A percentile compares a stretch with the other conserved stretches of the same genome.
Conservation (phyloP, 2,888 invertebrate genomes). For the Tenthredo scrophulariae region DNA sequence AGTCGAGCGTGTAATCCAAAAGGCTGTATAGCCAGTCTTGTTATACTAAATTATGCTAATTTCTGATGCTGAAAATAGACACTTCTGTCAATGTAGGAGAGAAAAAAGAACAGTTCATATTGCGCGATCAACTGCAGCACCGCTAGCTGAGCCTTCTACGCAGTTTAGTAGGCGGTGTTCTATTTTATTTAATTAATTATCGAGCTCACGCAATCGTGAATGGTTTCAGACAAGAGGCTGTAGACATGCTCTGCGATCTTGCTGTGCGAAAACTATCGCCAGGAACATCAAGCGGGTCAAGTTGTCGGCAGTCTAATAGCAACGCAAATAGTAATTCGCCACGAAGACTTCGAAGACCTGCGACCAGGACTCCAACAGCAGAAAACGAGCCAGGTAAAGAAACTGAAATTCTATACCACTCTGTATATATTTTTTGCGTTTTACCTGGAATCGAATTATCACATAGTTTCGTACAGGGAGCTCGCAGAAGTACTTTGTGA, state of each 20-base stretch:
- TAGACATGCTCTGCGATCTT: constrained; percentile 91
- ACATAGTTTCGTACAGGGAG: constrained; percentile 18
- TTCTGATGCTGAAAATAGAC: constrained; percentile 26
- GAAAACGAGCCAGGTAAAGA: constrained; percentile 71
- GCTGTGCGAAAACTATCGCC: constrained; percentile 88
- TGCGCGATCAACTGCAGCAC: constrained; percentile 2
- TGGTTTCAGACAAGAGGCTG: constrained; percentile 86
- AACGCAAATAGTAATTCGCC: constrained; percentile 83
- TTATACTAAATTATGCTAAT: constrained; percentile 36
- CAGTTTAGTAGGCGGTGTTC: constrained; percentile 39
- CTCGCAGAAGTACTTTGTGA: constrained; percentile 55
- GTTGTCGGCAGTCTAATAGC: constrained; percentile 76
- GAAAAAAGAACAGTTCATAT: background rate
- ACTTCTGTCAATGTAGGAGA: background rate
- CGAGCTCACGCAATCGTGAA: constrained; percentile 18
- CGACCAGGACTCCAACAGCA: constrained; percentile 79
- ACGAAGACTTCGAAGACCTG: constrained; percentile 81
- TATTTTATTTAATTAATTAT: constrained; percentile 35
- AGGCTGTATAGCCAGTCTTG: constrained; percentile 18
- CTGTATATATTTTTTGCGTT: background rate
- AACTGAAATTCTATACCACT: constrained; percentile 30
- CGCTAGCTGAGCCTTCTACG: background rate
- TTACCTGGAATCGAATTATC: background rate
- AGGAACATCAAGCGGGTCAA: constrained; percentile 78
- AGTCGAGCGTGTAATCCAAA: constrained; percentile 25